Percentiles rank a stretch among this genome's conserved stretches.
phyloP scores from a whole-genome alignment of 2,888 invertebrate species.

The Notodonta dromedarius region DNA sequence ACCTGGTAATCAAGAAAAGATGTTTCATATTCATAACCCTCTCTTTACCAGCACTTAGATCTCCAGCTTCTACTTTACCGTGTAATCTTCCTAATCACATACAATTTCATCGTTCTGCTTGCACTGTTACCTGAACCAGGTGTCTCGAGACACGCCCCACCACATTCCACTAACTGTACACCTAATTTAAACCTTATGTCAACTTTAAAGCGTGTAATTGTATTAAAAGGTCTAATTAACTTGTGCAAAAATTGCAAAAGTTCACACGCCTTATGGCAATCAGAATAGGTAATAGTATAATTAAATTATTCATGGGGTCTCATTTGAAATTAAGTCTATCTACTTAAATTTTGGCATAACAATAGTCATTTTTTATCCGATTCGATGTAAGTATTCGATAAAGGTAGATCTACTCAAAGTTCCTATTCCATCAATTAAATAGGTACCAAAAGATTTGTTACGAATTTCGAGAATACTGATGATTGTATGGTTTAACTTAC shows the following conservation, averaged over 20 bases:
- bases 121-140: conserved; percentile 12
- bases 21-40: background rate
- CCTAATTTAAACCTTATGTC: conserved; percentile 2
- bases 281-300: background rate
- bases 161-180: conserved; percentile 7
- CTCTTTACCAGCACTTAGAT: background rate
- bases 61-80: conserved; percentile 4
- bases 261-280: conserved; percentile 4
- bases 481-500: too few species aligned
- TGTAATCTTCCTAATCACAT: conserved; percentile 21
- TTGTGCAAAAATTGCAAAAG: background rate
- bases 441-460: too few species aligned
- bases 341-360: background rate
- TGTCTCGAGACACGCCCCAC: background rate
- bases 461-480: too few species aligned
- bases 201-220: conserved; percentile 3
- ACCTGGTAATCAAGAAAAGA: background rate
- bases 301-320: background rate
- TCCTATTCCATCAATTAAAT: too few species aligned
- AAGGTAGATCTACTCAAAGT: too few species aligned
- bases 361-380: too few species aligned
- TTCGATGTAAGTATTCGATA: too few species aligned
- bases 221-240: background rate
- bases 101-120: conserved; percentile 13
- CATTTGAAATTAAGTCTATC: background rate